Percentiles rank a stretch among this genome's conserved stretches.
Conservation (phyloP, 1,140 invertebrate genomes). For the fruit fly (Drosophila melanogaster) region DNA sequence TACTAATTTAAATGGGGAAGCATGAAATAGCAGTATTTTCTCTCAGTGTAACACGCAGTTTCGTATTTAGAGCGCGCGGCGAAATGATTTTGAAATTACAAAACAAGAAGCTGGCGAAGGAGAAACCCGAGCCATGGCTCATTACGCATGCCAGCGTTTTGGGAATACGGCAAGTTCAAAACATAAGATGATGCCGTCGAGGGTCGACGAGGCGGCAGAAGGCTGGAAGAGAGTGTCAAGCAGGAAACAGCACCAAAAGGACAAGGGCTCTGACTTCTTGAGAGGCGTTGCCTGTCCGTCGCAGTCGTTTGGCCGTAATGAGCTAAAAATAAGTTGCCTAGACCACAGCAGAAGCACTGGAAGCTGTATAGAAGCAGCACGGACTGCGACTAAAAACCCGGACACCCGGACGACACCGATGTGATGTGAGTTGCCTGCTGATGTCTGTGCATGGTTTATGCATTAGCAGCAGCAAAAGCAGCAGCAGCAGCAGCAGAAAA, state of each 20-base stretch:
- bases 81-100: conserved; percentile 77
- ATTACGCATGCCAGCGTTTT: conserved; percentile 75
- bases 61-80: conserved; percentile 36
- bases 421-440: conserved; percentile 71
- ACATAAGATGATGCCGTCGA: conserved; percentile 9
- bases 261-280: conserved; percentile 50
- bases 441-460: conserved; percentile 82
- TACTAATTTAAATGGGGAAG: no score
- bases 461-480: conserved; percentile 60
- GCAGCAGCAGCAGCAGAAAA: conserved; percentile 57
- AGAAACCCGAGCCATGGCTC: conserved; percentile 53
- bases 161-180: conserved; percentile 62
- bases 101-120: conserved; percentile 55
- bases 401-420: conserved; percentile 21
- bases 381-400: conserved; percentile 17
- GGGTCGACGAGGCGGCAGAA: neutral
- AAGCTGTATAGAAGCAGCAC: neutral
- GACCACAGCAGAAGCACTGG: conserved; percentile 30
- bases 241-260: conserved; percentile 34
- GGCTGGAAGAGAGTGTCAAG: conserved; percentile 8
- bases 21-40: neutral
- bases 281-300: conserved; percentile 37
- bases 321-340: conserved; percentile 72
- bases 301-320: conserved; percentile 66
- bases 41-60: conserved; percentile 12